Conservation (phyloP, 2,797 vertebrate genomes). For the Gouania willdenowi region DNA sequence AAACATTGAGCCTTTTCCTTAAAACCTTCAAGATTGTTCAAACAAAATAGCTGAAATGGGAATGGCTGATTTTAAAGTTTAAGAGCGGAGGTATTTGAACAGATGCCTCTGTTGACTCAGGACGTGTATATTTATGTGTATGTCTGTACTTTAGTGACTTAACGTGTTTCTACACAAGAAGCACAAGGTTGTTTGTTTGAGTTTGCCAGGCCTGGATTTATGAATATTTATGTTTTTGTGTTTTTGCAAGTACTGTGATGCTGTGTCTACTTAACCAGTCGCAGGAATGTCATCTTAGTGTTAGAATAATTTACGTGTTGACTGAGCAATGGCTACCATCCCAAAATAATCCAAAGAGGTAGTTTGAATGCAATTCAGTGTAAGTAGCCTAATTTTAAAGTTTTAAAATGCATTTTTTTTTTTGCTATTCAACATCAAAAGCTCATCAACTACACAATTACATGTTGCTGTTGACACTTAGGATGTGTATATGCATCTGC, state of each 20-base stretch:
- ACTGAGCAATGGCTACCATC: slow-evolving; percentile 3
- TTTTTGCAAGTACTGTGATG: background rate
- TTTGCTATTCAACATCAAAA: too few species aligned
- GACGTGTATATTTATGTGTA: slow-evolving; percentile 43
- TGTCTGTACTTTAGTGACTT: slow-evolving; percentile 27
- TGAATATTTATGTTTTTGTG: slow-evolving; percentile 15
- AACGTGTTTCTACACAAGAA: slow-evolving; percentile 20
- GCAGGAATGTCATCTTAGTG: slow-evolving; percentile 16
- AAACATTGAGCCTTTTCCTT: slow-evolving; percentile 37
- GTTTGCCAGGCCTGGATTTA: slow-evolving; percentile 8
- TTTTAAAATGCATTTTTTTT: too few species aligned
- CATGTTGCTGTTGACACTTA: background rate
- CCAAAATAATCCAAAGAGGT: slow-evolving; percentile 29
- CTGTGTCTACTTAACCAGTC: background rate
- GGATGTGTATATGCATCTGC: background rate
- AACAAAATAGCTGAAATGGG: slow-evolving; percentile 45
- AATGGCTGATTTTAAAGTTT: slow-evolving; percentile 5
- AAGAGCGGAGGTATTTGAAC: slow-evolving; percentile 1
- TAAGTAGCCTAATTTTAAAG: too few species aligned
- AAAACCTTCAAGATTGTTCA: slow-evolving; percentile 36
- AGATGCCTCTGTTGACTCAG: slow-evolving; percentile 45
- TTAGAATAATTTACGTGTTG: slow-evolving; percentile 9
- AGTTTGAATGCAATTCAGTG: slow-evolving; percentile 12
- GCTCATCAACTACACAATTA: background rate
- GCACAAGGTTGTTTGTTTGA: slow-evolving; percentile 35